These are phyloP conservation scores for Hypocryptadius cinnamomeus DNA, from an alignment of 2,113 vertebrate genomes.

Conservation along the genomic window DNA sequence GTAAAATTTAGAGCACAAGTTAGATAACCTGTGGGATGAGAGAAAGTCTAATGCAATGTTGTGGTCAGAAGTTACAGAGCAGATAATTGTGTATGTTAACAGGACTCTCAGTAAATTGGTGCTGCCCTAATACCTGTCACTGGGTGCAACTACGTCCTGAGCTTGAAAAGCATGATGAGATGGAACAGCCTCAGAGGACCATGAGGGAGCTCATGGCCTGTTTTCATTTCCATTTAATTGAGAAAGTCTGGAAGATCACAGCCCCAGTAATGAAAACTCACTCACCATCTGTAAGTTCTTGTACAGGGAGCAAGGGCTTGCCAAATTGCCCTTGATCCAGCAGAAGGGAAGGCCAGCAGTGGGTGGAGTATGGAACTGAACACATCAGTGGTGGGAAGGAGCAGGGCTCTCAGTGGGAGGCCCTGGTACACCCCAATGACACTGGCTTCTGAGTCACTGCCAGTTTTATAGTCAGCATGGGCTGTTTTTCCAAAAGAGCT, in stretches of 20 bases:
- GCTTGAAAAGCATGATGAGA: neutral
- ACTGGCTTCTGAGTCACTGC: neutral
- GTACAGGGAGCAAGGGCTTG: neutral
- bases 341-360: neutral
- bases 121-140: neutral
- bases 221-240: neutral
- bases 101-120: neutral
- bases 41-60: neutral
- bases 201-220: neutral
- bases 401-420: neutral
- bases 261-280: neutral
- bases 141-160: neutral
- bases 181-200: neutral
- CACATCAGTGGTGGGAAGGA: neutral
- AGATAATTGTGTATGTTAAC: neutral
- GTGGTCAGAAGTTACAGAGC: neutral
- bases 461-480: neutral
- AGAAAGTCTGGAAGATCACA: neutral
- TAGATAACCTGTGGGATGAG: neutral
- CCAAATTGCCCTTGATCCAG: neutral
- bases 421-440: neutral
- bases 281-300: constrained; percentile 5
- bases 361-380: neutral
- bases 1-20: neutral
- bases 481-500: neutral